Evolutionary conservation across 2,113 vertebrate genomes (phyloP).

Genomic region (Alexandromys fortis): DNA sequence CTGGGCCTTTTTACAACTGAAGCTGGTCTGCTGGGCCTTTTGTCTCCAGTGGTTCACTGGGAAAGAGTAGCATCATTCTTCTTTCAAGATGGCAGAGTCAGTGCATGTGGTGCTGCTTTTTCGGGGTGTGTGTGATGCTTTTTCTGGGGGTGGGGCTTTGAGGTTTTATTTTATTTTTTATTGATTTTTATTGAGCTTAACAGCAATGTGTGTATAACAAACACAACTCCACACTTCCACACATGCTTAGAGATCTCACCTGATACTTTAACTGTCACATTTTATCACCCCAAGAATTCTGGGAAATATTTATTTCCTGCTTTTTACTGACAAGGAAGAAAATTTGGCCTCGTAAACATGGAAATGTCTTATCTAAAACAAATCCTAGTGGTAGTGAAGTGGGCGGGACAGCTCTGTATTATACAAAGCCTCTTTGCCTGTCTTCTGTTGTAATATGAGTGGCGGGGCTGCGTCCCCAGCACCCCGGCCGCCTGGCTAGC

Average conservation of each 20-base stretch:
- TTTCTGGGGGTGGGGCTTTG: background rate
- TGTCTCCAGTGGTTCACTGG: background rate
- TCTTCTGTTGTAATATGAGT: too few relatives aligned
- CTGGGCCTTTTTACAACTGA: background rate
- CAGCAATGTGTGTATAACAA: background rate
- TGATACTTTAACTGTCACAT: background rate
- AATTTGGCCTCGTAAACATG: background rate
- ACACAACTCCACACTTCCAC: background rate
- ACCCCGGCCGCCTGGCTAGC: too few relatives aligned
- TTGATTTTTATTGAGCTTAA: background rate
- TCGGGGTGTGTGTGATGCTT: background rate
- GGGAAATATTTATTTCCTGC: background rate
- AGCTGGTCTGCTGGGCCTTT: background rate
- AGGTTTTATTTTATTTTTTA: too few relatives aligned
- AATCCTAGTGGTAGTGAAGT: background rate
- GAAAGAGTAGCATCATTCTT: background rate
- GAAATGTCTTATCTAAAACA: background rate
- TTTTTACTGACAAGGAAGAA: background rate
- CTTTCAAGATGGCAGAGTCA: background rate
- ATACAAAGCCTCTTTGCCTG: fast-evolving
- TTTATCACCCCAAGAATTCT: background rate
- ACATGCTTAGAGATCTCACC: background rate
- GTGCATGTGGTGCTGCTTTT: background rate
- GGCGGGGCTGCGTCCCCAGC: too few relatives aligned
- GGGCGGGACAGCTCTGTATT: background rate